Conservation (phyloP, 1,140 invertebrate species). For the Pseudomyrmex sp. region DNA sequence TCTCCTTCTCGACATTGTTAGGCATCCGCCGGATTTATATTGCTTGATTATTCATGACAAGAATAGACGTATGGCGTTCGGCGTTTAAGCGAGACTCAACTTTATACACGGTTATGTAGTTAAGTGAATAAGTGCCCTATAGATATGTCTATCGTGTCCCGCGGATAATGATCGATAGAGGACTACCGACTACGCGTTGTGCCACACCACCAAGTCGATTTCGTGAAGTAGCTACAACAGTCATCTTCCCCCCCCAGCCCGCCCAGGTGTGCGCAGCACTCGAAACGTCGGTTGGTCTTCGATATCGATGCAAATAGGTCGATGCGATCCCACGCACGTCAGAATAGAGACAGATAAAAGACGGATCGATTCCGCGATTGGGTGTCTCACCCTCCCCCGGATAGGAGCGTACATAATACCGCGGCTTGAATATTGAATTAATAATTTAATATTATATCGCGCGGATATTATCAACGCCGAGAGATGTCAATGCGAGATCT, state of each 20-base stretch:
- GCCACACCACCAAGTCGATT: too few relatives aligned
- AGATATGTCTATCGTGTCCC: not conserved
- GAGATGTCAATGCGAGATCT: too few relatives aligned
- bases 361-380: not conserved
- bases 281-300: not conserved
- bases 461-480: too few relatives aligned
- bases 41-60: not conserved
- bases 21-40: too few relatives aligned
- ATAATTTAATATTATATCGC: slow-evolving; percentile 5
- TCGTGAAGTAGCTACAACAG: too few relatives aligned
- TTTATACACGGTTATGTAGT: not conserved
- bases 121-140: not conserved
- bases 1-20: too few relatives aligned
- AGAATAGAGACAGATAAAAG: not conserved
- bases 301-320: slow-evolving; percentile 16
- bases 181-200: not conserved
- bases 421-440: slow-evolving; percentile 23
- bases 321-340: slow-evolving; percentile 11
- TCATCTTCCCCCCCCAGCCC: too few relatives aligned
- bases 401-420: not conserved
- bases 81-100: not conserved
- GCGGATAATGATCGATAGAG: not conserved
- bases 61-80: not conserved
- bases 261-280: not conserved
- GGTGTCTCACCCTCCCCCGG: too few relatives aligned